Evolutionary conservation across 2,113 vertebrate species (phyloP).

Genomic region (Pomatorhinus ruficollis): DNA sequence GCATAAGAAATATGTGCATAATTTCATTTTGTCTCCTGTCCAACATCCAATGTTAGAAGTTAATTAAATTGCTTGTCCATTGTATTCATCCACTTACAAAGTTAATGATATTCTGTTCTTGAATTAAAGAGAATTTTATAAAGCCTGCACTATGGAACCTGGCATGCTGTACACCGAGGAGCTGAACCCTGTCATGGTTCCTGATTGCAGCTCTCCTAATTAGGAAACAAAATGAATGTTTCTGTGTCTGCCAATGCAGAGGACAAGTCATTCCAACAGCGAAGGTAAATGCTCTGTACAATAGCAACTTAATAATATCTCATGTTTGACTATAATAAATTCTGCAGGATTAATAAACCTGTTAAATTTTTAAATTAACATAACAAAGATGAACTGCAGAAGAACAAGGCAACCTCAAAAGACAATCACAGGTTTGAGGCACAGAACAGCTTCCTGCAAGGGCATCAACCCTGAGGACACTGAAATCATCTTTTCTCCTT

Average conservation of each 20-base stretch:
- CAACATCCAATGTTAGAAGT: slow-evolving; percentile 92
- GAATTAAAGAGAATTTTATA: slow-evolving; percentile 99
- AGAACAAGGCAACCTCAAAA: slow-evolving; percentile 25
- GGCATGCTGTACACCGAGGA: slow-evolving; percentile 86
- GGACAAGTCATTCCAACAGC: slow-evolving; percentile 69
- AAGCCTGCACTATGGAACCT: slow-evolving; percentile 88
- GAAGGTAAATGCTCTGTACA: slow-evolving; percentile 48
- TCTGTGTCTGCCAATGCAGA: slow-evolving; percentile 87
- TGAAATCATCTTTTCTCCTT: background rate
- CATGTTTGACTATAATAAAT: slow-evolving; percentile 59
- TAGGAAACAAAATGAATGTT: slow-evolving; percentile 92
- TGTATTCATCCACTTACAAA: slow-evolving; percentile 99
- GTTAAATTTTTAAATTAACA: slow-evolving; percentile 53
- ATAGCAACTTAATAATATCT: slow-evolving; percentile 68
- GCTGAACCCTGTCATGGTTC: slow-evolving; percentile 92
- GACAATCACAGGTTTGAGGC: background rate
- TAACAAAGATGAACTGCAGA: slow-evolving; percentile 29
- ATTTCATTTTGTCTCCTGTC: slow-evolving; percentile 95
- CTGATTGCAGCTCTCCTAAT: slow-evolving; percentile 85
- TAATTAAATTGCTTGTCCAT: slow-evolving; percentile 99
- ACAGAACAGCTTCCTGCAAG: slow-evolving; percentile 26
- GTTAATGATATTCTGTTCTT: slow-evolving; percentile 98
- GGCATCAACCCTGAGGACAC: background rate
- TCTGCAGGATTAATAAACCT: slow-evolving; percentile 62
- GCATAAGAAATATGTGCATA: slow-evolving; percentile 89